Percentiles rank a stretch among this genome's conserved stretches.
These are phyloP conservation scores for Platycheirus rosarum DNA, from an alignment of 2,888 invertebrate species.

Conservation along the genomic window DNA sequence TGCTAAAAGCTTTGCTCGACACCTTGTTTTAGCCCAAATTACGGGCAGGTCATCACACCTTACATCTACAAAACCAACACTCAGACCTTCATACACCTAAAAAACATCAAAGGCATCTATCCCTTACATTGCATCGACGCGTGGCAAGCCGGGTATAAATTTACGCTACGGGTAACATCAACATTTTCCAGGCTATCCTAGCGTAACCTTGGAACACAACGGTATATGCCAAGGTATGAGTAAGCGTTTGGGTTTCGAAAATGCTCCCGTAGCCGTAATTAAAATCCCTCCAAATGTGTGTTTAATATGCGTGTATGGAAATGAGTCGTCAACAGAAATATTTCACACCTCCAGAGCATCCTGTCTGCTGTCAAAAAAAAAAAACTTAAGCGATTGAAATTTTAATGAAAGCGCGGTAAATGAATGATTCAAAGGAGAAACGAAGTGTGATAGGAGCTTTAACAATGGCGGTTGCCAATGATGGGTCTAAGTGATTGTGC, in stretches of 20 bases:
- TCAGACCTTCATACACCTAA: background rate
- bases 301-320: slow-evolving; percentile 6
- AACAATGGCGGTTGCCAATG: slow-evolving; percentile 12
- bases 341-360: slow-evolving; percentile 46
- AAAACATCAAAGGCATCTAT: no score
- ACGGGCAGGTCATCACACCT: background rate
- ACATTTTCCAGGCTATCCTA: slow-evolving; percentile 5
- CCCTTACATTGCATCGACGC: no score
- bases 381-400: slow-evolving; percentile 10
- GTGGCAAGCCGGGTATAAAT: no score
- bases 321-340: slow-evolving; percentile 48
- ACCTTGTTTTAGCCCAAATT: background rate
- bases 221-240: no score
- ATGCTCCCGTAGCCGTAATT: slow-evolving; percentile 38
- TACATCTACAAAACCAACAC: no score
- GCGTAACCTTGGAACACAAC: slow-evolving; percentile 1
- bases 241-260: slow-evolving; percentile 3
- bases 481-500: slow-evolving; percentile 34
- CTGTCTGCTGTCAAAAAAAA: slow-evolving; percentile 43
- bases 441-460: background rate
- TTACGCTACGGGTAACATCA: background rate
- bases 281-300: slow-evolving; percentile 29
- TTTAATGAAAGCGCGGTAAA: slow-evolving; percentile 45
- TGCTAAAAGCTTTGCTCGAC: background rate
- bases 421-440: background rate